Evolutionary conservation across 1,140 invertebrate genomes (phyloP), one percentile per base, ranked within the genome.

Genomic region (Euura lappo): DNA sequence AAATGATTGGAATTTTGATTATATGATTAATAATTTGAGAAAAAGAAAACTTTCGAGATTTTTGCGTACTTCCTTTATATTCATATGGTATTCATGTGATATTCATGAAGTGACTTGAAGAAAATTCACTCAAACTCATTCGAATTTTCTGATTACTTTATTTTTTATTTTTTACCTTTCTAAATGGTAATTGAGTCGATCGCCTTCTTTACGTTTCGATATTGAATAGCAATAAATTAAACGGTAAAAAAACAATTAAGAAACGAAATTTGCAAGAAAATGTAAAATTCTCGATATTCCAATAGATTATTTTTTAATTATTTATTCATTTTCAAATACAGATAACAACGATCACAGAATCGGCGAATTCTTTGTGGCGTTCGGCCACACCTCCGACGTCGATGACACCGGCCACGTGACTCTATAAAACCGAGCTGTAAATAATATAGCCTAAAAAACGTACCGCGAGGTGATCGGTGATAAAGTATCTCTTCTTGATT

Each of bases 271-370:
- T 8, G 8, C 13, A 2, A 64, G 8, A 64, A 64, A 13, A 13
- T 10, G 13, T 64, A 13, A 2, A 64, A 64, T 64, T 13, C 60
- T 10, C 8, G 60, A 64, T 64, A 13, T 13, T 64, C 60, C 13
- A 13, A 64, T 1, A 28, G 28, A 28, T 28, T 28, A 28, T 28
- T 28, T 28, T 28, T 28, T 28, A 28, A 28, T 28, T 28, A 28
- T 28, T 28, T 28, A 28, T 28, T 28, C 28, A 28, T 28, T 28
- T 28, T 64, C 44, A 77, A 28, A 77, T 64, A 11, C 73, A 87
- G 85, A 86, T 87, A 69, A 83, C 83, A 74, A 87, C 85, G 69
- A 87, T 87, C 78, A 86, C 80, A 46, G 84, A 87, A 71, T 82
- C 85, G 43, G 81, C 83, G 28, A 84, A 74, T 68, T 79, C 84